Conservation (phyloP, 2,797 vertebrate genomes). For the Crocidura indochinensis region DNA sequence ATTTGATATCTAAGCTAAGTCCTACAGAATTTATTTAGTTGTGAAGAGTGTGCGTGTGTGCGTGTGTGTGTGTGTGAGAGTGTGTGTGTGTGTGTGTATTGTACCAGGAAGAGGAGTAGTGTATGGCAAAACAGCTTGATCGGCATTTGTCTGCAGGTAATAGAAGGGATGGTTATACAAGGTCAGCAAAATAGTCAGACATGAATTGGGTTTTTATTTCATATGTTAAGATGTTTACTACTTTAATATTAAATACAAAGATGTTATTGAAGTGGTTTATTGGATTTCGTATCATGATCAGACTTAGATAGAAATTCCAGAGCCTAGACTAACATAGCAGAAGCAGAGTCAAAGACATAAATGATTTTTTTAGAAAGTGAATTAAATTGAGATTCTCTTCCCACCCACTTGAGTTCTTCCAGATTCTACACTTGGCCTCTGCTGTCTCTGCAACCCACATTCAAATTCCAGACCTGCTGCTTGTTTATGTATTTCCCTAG, state of each 20-base stretch:
- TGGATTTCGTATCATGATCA: not conserved
- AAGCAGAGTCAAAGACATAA: conserved; percentile 30
- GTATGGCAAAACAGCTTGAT: not conserved
- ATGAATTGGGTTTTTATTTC: conserved; percentile 17
- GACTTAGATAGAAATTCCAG: not conserved
- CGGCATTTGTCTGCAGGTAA: not conserved
- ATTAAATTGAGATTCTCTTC: too few species aligned
- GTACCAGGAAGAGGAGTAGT: not conserved
- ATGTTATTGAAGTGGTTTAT: conserved; percentile 13
- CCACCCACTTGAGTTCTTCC: too few species aligned
- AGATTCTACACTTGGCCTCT: too few species aligned
- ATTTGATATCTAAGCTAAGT: conserved; percentile 45
- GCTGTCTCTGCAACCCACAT: too few species aligned
- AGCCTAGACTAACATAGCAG: not conserved
- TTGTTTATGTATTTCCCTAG: too few species aligned
- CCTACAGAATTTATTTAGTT: not conserved
- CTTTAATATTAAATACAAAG: conserved; percentile 13
- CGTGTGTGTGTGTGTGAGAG: not conserved
- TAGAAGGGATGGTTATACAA: not conserved
- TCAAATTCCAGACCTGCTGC: too few species aligned
- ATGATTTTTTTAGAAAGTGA: conserved; percentile 2
- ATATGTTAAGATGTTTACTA: not conserved
- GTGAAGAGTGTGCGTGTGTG: not conserved
- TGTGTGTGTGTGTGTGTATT: too few species aligned
- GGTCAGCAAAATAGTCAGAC: not conserved